Conservation (phyloP, 1,140 invertebrate species). For the Oncopeltus fasciatus region DNA sequence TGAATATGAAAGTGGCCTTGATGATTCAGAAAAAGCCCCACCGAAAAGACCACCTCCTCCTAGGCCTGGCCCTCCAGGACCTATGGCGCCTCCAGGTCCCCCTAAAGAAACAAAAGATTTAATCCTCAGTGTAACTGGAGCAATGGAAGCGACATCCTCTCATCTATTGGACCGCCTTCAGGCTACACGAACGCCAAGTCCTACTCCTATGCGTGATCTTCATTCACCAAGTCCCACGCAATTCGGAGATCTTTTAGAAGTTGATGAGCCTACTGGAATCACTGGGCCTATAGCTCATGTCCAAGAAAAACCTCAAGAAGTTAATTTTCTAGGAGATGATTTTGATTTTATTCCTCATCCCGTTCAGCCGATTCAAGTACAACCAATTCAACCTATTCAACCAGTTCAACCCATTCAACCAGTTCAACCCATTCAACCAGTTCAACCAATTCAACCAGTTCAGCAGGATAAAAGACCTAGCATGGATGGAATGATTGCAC, state of each 20-base stretch:
- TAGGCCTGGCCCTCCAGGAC: constrained; percentile 35
- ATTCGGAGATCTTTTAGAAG: constrained; percentile 49
- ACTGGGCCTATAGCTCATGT: constrained; percentile 20
- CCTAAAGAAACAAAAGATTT: constrained; percentile 68
- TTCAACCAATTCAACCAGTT: neutral
- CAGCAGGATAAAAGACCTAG: neutral
- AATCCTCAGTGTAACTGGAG: constrained; percentile 68
- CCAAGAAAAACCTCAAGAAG: too few relatives aligned
- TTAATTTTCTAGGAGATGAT: constrained; percentile 24
- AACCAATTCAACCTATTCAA: constrained; percentile 11
- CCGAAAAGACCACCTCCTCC: constrained; percentile 35
- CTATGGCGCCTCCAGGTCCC: too few relatives aligned
- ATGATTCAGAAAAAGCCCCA: constrained; percentile 17
- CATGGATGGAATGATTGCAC: neutral
- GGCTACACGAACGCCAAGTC: constrained; percentile 65
- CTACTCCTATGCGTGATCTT: constrained; percentile 58
- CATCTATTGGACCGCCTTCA: constrained; percentile 66
- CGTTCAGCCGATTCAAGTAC: constrained; percentile 15
- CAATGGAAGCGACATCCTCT: constrained; percentile 74
- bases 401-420: neutral
- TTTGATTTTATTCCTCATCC: constrained; percentile 25
- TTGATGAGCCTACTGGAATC: constrained; percentile 28
- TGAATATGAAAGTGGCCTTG: constrained; percentile 20
- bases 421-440: neutral
- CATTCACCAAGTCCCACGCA: constrained; percentile 74